phyloP scores from a whole-genome alignment of 2,113 vertebrate species.

The Nerophis lumbriciformis region DNA sequence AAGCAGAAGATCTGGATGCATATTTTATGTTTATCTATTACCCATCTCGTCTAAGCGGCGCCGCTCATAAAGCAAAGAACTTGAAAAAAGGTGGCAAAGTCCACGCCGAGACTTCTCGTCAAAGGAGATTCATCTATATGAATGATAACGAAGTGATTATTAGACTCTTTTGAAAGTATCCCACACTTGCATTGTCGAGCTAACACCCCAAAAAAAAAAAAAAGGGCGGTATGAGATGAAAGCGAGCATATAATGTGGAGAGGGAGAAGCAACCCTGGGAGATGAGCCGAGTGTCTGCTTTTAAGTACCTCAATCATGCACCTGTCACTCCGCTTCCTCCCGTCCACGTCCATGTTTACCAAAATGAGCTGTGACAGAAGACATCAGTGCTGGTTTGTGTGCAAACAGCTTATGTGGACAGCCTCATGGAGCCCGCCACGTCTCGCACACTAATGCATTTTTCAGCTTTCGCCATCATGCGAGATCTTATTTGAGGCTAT shows the following conservation, averaged over 20 bases:
- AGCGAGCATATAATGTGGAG: slow-evolving; percentile 48
- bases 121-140: slow-evolving; percentile 9
- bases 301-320: slow-evolving; percentile 83
- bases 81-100: slow-evolving; percentile 53
- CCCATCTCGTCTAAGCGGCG: slow-evolving; percentile 58
- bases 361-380: slow-evolving; percentile 80
- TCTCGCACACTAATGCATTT: slow-evolving; percentile 38
- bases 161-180: slow-evolving; percentile 25
- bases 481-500: slow-evolving; percentile 32
- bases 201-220: background rate
- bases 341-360: slow-evolving; percentile 85
- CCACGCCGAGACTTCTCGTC: slow-evolving; percentile 34
- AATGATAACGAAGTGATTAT: slow-evolving; percentile 38
- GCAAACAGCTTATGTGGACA: slow-evolving; percentile 58
- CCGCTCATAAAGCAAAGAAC: slow-evolving; percentile 46
- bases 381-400: slow-evolving; percentile 65
- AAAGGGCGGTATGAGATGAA: slow-evolving; percentile 29
- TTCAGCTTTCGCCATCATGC: slow-evolving; percentile 33
- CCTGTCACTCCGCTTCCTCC: slow-evolving; percentile 87
- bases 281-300: slow-evolving; percentile 80
- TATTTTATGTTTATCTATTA: slow-evolving; percentile 70
- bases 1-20: slow-evolving; percentile 70
- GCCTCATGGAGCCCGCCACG: slow-evolving; percentile 38
- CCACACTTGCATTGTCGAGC: slow-evolving; percentile 31
- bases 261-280: slow-evolving; percentile 41